A percentile compares a stretch with the other conserved stretches of the same genome.
Evolutionary conservation across 2,113 vertebrate species (phyloP).

Genomic region (Chaenogobius annularis): DNA sequence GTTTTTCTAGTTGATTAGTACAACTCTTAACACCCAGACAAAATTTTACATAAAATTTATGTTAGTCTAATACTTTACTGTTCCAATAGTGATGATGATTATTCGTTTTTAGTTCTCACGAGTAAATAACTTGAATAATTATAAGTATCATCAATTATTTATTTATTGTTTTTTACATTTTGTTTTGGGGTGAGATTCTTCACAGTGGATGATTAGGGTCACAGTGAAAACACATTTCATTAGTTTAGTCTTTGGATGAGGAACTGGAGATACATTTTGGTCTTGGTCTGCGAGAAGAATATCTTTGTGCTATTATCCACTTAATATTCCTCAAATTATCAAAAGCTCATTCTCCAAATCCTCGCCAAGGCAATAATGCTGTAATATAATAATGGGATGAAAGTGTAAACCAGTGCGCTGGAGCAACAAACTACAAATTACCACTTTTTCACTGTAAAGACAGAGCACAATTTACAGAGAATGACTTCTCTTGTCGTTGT

Average conservation of each 20-base stretch:
- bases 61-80: too few relatives aligned
- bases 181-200: neutral
- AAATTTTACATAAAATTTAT: too few relatives aligned
- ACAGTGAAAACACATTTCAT: neutral
- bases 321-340: conserved; percentile 1
- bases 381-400: neutral
- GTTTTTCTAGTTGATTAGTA: neutral
- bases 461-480: neutral
- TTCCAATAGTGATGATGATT: too few relatives aligned
- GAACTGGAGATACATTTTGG: neutral
- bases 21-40: neutral
- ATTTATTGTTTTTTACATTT: neutral
- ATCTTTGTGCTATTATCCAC: neutral
- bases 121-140: too few relatives aligned
- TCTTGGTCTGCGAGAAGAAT: neutral
- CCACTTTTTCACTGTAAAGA: neutral
- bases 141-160: too few relatives aligned
- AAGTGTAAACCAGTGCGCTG: neutral
- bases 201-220: neutral
- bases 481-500: neutral
- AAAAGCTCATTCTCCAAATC: neutral
- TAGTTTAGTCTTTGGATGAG: neutral
- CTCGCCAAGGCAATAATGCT: neutral
- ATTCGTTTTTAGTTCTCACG: too few relatives aligned
- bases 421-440: neutral